phyloP scores from a whole-genome alignment of 2,113 vertebrate species.

The Columba janthina region DNA sequence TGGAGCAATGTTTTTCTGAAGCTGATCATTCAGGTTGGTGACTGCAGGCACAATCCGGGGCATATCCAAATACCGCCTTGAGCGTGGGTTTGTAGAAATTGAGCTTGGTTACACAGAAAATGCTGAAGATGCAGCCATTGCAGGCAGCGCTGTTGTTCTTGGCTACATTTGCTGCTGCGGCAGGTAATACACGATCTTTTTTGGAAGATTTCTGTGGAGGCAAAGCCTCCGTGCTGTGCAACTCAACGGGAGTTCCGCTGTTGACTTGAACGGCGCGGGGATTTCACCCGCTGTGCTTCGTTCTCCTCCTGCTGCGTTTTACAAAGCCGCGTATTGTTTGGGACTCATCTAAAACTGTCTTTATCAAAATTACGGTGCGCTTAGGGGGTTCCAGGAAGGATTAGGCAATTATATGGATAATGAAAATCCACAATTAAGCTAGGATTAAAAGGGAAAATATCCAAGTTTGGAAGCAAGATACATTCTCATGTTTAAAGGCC shows the following conservation, averaged over 20 bases:
- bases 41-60: not conserved
- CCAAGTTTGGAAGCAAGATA: constrained; percentile 54
- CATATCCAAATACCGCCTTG: not conserved
- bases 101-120: not conserved
- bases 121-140: not conserved
- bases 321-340: constrained; percentile 19
- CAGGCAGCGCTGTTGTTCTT: not conserved
- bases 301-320: constrained; percentile 11
- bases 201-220: not conserved
- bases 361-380: constrained; percentile 35
- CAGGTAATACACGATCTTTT: not conserved
- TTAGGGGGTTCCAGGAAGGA: constrained; percentile 18
- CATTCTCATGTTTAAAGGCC: not conserved
- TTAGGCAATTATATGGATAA: constrained; percentile 54
- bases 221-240: not conserved
- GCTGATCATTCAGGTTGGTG: not conserved
- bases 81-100: accelerated
- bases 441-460: constrained; percentile 31
- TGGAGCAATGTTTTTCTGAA: not conserved
- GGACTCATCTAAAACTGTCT: not conserved
- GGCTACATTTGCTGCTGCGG: not conserved
- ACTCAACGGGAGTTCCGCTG: not conserved
- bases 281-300: constrained; percentile 30
- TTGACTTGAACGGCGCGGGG: not conserved
- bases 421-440: constrained; percentile 48